Evolutionary conservation across 64 coral and sea anemone genomes (phyloP).

Genomic region (Trachythela sp.): DNA sequence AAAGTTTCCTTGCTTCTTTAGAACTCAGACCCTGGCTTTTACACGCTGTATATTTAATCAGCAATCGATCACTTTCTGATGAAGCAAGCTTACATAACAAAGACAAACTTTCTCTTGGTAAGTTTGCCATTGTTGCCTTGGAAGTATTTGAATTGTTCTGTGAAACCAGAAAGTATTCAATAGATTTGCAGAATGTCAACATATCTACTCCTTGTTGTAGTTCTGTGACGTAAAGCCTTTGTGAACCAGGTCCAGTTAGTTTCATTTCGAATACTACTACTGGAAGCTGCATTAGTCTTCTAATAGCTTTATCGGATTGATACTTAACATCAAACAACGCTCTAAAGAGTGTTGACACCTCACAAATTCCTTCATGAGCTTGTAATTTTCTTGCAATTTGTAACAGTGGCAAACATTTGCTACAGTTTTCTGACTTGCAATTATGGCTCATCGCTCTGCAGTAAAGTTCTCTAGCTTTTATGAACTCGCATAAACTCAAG

Average conservation of each 20-base stretch:
- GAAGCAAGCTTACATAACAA: conserved; percentile 24
- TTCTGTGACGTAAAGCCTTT: conserved; percentile 41
- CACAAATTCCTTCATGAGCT: conserved; percentile 22
- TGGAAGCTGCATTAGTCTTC: conserved; percentile 44
- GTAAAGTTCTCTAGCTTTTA: conserved; percentile 3
- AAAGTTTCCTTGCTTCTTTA: conserved; percentile 43
- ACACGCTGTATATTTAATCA: not conserved
- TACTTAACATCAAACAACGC: conserved; percentile 19
- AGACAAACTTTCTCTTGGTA: conserved; percentile 36
- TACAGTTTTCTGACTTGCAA: not conserved
- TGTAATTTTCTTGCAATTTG: conserved; percentile 26
- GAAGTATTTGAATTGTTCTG: not conserved
- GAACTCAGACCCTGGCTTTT: not conserved
- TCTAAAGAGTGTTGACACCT: conserved; percentile 3
- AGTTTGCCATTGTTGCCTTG: not conserved
- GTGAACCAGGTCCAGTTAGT: not conserved
- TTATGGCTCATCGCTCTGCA: not conserved
- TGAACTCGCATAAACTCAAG: conserved; percentile 30
- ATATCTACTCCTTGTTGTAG: conserved; percentile 39
- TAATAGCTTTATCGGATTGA: conserved; percentile 34
- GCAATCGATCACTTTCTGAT: conserved; percentile 32
- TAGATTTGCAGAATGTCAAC: not conserved
- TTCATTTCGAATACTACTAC: conserved; percentile 24
- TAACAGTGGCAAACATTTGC: conserved; percentile 19
- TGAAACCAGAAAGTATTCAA: not conserved